These are phyloP conservation scores for Nestor notabilis DNA, from an alignment of 2,113 vertebrate genomes.

Conservation along the genomic window DNA sequence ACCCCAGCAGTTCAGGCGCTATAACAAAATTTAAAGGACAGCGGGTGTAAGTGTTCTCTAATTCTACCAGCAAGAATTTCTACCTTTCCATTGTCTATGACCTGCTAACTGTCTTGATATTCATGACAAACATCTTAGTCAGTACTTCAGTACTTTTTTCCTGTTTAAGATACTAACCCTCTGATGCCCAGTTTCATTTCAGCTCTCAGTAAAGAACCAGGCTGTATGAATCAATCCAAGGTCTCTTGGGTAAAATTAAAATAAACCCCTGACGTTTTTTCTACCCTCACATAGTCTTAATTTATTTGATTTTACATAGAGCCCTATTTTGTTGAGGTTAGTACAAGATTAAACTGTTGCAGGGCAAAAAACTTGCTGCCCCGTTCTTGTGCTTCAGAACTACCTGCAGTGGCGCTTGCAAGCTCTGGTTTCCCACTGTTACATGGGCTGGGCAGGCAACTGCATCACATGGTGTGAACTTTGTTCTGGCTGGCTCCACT, in stretches of 20 bases:
- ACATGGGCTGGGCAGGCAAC: background rate
- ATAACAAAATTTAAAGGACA: background rate
- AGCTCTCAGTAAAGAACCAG: background rate
- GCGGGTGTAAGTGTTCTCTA: background rate
- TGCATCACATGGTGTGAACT: fast-evolving
- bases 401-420: background rate
- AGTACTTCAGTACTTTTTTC: background rate
- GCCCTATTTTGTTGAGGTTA: background rate
- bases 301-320: background rate
- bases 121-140: background rate
- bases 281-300: background rate
- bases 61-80: background rate
- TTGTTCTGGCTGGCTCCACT: background rate
- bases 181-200: background rate
- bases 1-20: background rate
- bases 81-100: background rate
- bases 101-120: background rate
- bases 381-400: background rate
- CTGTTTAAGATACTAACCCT: background rate
- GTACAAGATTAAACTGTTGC: background rate
- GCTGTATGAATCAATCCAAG: background rate
- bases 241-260: background rate
- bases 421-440: background rate
- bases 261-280: background rate
- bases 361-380: background rate